Conservation (phyloP, 2,113 vertebrate species). For the Malurus cyaneus region DNA sequence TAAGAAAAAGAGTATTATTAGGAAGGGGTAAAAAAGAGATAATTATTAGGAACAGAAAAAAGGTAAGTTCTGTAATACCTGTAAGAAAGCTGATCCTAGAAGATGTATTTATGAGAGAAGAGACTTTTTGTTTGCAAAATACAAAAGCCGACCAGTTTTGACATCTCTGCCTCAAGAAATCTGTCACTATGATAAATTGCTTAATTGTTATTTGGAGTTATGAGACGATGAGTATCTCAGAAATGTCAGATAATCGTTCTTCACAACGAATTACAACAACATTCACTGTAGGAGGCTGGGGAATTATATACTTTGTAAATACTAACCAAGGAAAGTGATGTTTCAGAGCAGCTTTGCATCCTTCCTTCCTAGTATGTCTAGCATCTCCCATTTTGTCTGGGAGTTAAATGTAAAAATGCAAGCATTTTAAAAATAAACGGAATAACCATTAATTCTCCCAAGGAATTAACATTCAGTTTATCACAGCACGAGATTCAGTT, state of each 20-base stretch:
- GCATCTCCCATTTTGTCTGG: neutral
- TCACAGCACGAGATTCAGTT: neutral
- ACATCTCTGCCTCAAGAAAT: conserved; percentile 20
- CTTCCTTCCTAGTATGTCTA: neutral
- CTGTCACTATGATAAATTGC: conserved; percentile 29
- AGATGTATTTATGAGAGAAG: neutral
- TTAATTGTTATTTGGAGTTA: conserved; percentile 1
- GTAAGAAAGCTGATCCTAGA: neutral
- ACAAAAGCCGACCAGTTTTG: conserved; percentile 1
- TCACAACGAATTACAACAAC: neutral
- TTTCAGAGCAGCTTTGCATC: neutral
- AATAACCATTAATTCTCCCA: neutral
- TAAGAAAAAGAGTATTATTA: neutral
- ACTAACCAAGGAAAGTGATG: neutral
- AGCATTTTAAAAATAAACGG: neutral
- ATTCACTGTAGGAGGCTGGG: neutral
- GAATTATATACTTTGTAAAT: neutral
- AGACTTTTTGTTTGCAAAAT: conserved; percentile 1
- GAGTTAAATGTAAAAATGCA: neutral
- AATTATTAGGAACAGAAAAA: neutral
- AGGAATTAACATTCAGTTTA: neutral
- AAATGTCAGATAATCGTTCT: conserved; percentile 40
- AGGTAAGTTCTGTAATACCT: neutral
- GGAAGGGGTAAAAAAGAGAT: neutral
- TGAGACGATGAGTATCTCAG: neutral